Conservation (phyloP, 2,797 vertebrate species). For the Semotilus atromaculatus region DNA sequence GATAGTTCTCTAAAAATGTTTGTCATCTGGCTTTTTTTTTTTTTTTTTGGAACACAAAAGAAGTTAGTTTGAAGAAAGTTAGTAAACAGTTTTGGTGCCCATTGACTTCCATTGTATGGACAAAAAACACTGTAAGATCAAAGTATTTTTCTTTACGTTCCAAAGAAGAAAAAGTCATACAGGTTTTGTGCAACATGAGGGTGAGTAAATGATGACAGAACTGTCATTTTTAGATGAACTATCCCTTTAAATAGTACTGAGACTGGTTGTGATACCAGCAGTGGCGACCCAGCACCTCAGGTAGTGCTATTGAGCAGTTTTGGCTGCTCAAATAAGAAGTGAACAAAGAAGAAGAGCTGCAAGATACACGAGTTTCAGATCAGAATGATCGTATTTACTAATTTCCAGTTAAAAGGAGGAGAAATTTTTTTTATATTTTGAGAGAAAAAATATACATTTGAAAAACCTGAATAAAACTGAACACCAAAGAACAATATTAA, state of each 20-base stretch:
- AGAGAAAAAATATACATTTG: too few species aligned
- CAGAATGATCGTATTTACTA: too few species aligned
- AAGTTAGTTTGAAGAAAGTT: not conserved
- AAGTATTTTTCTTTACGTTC: not conserved
- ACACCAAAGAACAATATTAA: too few species aligned
- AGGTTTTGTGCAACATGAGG: not conserved
- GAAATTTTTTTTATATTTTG: too few species aligned
- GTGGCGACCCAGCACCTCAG: not conserved
- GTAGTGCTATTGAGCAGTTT: not conserved
- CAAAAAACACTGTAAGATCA: not conserved
- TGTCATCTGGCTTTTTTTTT: not conserved
- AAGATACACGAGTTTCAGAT: not conserved
- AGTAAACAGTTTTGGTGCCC: too few species aligned
- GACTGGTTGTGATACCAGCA: not conserved
- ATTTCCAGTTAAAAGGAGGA: too few species aligned
- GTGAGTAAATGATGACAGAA: not conserved
- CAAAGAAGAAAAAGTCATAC: not conserved
- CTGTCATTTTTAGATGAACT: too few species aligned
- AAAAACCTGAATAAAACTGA: too few species aligned
- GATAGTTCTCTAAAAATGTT: too few species aligned
- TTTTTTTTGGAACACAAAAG: not conserved
- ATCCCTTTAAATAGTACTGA: not conserved
- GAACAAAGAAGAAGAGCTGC: conserved; percentile 1
- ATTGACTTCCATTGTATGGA: not conserved
- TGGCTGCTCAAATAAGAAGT: not conserved